Percentiles rank a stretch among this genome's conserved stretches.
Evolutionary conservation across 2,888 invertebrate genomes (phyloP).

Genomic region (Synergus laeviventris): DNA sequence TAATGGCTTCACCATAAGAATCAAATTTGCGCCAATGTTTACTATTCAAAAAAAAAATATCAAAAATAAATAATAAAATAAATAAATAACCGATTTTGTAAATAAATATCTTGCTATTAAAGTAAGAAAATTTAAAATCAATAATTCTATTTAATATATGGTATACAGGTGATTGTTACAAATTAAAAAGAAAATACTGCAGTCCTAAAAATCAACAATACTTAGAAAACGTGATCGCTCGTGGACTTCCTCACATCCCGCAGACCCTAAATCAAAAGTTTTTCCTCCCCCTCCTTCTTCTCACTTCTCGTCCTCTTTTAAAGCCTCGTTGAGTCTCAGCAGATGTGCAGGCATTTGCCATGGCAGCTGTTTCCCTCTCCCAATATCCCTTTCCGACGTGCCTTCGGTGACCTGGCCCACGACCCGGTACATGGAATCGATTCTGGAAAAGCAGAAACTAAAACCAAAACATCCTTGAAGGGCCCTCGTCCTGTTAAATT

Average conservation of each 20-base stretch:
- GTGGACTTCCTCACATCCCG: conserved; percentile 19
- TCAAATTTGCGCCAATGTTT: too few relatives aligned
- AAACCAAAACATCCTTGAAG: conserved; percentile 37
- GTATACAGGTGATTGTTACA: too few relatives aligned
- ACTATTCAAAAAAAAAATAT: not conserved
- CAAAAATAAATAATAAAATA: too few relatives aligned
- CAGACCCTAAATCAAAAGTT: conserved; percentile 36
- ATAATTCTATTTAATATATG: too few relatives aligned
- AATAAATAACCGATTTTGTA: too few relatives aligned
- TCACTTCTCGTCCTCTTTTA: conserved; percentile 46
- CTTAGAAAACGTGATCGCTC: not conserved
- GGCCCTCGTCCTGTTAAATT: not conserved
- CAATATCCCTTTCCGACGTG: conserved; percentile 49
- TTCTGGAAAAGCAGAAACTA: conserved; percentile 31
- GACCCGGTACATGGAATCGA: conserved; percentile 20
- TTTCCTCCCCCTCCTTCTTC: conserved; percentile 40
- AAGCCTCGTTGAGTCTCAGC: conserved; percentile 60
- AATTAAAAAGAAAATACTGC: too few relatives aligned
- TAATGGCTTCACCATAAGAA: too few relatives aligned
- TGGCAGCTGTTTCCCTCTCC: conserved; percentile 68
- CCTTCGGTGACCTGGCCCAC: conserved; percentile 50
- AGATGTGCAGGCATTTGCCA: conserved; percentile 72
- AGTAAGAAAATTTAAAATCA: too few relatives aligned
- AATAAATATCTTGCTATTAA: too few relatives aligned
- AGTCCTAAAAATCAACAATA: not conserved